Base-by-base conservation (phyloP, 1,140 invertebrate genomes). In the Condylostylus longicornis region DNA sequence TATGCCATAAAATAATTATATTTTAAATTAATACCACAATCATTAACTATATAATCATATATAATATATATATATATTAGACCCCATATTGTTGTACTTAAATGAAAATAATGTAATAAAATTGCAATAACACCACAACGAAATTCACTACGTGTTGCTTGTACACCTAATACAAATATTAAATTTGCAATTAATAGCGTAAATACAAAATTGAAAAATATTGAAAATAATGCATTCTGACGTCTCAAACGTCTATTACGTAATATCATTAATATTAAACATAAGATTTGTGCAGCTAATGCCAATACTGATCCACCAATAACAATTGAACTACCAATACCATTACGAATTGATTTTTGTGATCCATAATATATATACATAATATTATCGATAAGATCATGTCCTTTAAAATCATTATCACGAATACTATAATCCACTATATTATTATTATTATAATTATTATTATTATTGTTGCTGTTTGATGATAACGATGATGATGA, bases 21-120 rank as follows among this genome's bases (percentile, higher is more conserved):
- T 31, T 65, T 62, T 13, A 69, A 42, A 28, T 51, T 54, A 4
- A 48, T 47, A 49, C 14, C 42, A 39, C 49, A 53, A 25, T 42
- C 50, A 35, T 45, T 44, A 18, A 42, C 59, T 29, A 62, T 58
- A 31, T 53, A 51, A 37, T 57, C 59, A 44, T 63, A 65, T 33
- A 61, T 57, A 29, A 58, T 61, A 27, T 62, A 52, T 20, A 56
- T 55, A 43, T 68, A 68, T 18, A 66, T 55, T 35, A 77, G 67
- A 22, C 79, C 67, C 75, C 76, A 81, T 49, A 70, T 70, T 1
- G 70, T 65, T 31, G 72, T 70, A 0, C 72, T 68, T 21, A 79
- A 61, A 48, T 79, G 74, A 8, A 76, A 65, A 53, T 78, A 79
- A 53, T 79, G 75, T 10, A 79, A 56, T 4, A 75, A 53, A 7